Percentiles rank a stretch among this genome's conserved stretches.
These are phyloP conservation scores for Mesocentrotus franciscanus DNA, from an alignment of 53 echinoderm and acorn worm genomes.

Conservation along the genomic window DNA sequence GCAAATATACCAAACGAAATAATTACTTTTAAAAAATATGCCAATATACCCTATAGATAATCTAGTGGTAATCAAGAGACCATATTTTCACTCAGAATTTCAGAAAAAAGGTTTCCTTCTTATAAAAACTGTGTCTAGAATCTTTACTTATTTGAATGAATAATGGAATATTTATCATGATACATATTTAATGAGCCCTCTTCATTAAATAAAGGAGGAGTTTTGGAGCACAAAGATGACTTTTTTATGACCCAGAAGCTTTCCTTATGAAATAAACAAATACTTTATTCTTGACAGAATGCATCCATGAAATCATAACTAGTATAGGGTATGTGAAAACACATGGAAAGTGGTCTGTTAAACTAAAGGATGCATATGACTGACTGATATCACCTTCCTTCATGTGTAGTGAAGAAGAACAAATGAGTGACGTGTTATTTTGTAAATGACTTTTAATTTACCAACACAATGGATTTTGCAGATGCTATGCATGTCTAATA, in stretches of 20 bases:
- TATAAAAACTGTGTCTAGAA: not conserved
- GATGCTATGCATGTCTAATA: constrained; percentile 17
- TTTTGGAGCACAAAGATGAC: too few species aligned
- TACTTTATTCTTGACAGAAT: not conserved
- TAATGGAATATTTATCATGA: not conserved
- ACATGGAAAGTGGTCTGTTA: not conserved
- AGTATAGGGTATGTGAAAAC: not conserved
- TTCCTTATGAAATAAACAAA: not conserved
- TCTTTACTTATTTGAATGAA: not conserved
- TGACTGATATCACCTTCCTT: not conserved
- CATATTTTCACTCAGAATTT: not conserved
- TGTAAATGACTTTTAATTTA: constrained; percentile 35
- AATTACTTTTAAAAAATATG: not conserved
- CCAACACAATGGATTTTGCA: not conserved
- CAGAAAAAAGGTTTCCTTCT: not conserved
- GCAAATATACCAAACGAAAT: not conserved
- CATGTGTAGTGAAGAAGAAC: constrained; percentile 16
- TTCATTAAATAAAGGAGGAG: too few species aligned
- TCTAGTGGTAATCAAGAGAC: not conserved
- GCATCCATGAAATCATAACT: not conserved
- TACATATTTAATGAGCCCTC: not conserved
- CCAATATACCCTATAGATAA: not conserved
- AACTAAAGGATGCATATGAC: too few species aligned
- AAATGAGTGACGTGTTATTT: not conserved
- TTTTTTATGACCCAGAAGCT: not conserved